Base-by-base conservation (phyloP, 2,888 invertebrate species). In the Drosophila gaucha region DNA sequence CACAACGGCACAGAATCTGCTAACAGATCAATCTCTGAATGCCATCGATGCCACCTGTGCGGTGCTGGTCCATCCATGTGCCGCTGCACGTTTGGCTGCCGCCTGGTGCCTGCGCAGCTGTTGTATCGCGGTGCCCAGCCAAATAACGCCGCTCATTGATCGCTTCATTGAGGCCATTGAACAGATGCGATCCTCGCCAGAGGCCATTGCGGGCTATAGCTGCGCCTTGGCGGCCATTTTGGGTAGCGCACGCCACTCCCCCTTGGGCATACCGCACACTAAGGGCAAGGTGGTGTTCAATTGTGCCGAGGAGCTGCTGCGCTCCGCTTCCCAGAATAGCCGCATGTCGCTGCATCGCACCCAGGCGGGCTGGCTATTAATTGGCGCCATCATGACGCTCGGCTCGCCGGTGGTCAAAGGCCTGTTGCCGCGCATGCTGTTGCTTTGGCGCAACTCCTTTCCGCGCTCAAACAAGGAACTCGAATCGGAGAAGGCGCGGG, bases 201-300 rank as follows among this genome's bases (percentile, higher is more conserved):
- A 97, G 91, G 96, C 96, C 26, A 96, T 97, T 65, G 94, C 96
- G 10, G 95, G 99, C 6, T 99, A 98, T 90, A 98, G 98, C 86
- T 96, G 96, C 87, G 99, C 99, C 0, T 92, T 99, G 70, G 97
- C 99, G 26, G 97, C 99, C 0, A 96, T 99, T 66, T 92, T 99
- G 46, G 98, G 99, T 18, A 97, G 98, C 55, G 97, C 97, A 1
- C 94, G 96, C 43, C 94, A 96, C 50, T 98, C 98, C 2, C 97
- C 97, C 0, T 93, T 98, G 12, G 98, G 99, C 16, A 96, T 99
- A 36, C 99, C 99, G 0, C 98, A 99, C 91, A 97, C 97, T 26
- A 97, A 98, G 87, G 98, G 99, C 70, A 99, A 99, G 93, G 96
- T 98, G 67, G 97, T 99, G 33, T 99, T 99, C 92, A 97, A 97